phyloP scores from a whole-genome alignment of 2,888 invertebrate genomes.

The Callimorpha dominula region DNA sequence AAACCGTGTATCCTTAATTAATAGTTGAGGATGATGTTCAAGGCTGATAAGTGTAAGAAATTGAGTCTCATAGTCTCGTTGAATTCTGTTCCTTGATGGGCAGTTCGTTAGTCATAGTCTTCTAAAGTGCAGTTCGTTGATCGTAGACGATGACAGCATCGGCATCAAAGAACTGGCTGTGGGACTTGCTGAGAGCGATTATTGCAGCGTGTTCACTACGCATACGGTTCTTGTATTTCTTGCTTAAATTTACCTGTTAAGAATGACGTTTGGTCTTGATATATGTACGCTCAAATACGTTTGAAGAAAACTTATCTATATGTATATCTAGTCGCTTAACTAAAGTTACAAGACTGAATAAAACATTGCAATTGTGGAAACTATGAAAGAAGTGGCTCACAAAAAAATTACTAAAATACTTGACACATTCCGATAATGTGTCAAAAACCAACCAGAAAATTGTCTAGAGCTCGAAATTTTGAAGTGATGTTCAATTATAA shows the following conservation, averaged over 20 bases:
- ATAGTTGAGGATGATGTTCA: neutral
- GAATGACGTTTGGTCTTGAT: neutral
- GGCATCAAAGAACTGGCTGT: slow-evolving; percentile 90
- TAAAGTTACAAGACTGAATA: no score
- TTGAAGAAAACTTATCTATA: neutral
- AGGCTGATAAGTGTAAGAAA: neutral
- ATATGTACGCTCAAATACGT: neutral
- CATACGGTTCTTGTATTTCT: slow-evolving; percentile 93
- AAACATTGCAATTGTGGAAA: no score
- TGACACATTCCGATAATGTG: no score
- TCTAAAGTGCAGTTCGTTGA: slow-evolving; percentile 91
- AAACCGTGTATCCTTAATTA: neutral
- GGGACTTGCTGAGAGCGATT: slow-evolving; percentile 92
- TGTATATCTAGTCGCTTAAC: no score
- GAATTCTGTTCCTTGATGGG: neutral
- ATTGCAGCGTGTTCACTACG: slow-evolving; percentile 93
- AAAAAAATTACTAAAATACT: no score
- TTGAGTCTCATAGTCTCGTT: neutral
- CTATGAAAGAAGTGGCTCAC: no score
- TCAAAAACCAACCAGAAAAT: no score
- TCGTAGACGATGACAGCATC: slow-evolving; percentile 94
- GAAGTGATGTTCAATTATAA: no score
- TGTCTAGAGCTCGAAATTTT: no score
- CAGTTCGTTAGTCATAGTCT: slow-evolving; percentile 25
- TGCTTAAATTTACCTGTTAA: slow-evolving; percentile 90